Conservation (phyloP, 2,888 invertebrate genomes). For the Polia nebulosa region DNA sequence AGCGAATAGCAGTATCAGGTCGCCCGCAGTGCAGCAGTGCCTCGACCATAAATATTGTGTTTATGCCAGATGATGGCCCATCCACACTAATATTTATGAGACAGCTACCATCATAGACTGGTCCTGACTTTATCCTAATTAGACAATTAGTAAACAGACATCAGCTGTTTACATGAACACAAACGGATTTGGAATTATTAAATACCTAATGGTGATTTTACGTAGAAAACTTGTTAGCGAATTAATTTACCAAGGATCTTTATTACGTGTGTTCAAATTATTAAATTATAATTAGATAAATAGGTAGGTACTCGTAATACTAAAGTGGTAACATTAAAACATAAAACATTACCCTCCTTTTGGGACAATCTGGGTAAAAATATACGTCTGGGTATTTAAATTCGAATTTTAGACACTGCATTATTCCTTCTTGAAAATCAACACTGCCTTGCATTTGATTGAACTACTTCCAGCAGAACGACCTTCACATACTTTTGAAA, state of each 20-base stretch:
- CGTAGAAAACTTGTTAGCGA: not conserved
- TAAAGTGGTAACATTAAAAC: too few species aligned
- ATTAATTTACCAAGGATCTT: conserved; percentile 12
- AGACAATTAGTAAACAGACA: conserved; percentile 49
- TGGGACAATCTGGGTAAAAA: too few species aligned
- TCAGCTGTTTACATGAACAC: conserved; percentile 12
- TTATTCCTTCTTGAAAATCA: not conserved
- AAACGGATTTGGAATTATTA: conserved; percentile 9
- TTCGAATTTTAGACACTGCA: too few species aligned
- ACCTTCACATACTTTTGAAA: conserved; percentile 21
- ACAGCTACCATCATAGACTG: conserved; percentile 25
- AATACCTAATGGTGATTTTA: not conserved
- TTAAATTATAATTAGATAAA: too few species aligned
- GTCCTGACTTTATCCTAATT: conserved; percentile 32
- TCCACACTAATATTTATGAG: conserved; percentile 29
- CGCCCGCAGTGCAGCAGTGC: not conserved
- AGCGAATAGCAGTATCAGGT: too few species aligned
- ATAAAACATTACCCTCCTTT: too few species aligned
- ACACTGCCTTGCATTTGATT: conserved; percentile 5
- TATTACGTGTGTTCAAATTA: not conserved
- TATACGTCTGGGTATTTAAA: too few species aligned
- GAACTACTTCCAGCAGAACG: not conserved
- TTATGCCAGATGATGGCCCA: conserved; percentile 9
- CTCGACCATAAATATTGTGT: conserved; percentile 9
- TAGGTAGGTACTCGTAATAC: too few species aligned